phyloP scores from a whole-genome alignment of 2,113 vertebrate species.

The Crocuta crocuta region DNA sequence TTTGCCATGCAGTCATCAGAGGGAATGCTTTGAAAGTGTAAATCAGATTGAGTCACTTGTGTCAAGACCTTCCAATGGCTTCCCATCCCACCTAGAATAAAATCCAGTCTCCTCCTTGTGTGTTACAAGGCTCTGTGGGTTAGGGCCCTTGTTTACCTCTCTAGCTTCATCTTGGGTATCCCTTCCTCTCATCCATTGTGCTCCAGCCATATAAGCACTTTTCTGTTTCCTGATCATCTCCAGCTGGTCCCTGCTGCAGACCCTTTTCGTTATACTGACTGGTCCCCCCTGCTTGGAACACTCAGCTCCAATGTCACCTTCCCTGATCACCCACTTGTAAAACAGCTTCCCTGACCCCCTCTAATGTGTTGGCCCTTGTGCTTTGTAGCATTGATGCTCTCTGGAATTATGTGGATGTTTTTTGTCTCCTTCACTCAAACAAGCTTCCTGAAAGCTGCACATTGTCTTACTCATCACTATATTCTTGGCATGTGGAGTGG shows the following conservation, averaged over 20 bases:
- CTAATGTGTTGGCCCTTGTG: neutral
- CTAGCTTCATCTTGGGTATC: neutral
- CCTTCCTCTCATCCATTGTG: neutral
- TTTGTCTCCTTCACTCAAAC: neutral
- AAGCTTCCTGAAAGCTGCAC: neutral
- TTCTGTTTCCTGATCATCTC: neutral
- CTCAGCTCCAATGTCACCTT: neutral
- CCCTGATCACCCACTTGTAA: neutral
- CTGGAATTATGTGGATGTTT: neutral
- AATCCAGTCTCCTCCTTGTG: neutral
- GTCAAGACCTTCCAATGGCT: neutral
- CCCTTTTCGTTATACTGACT: neutral
- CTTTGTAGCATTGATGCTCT: neutral
- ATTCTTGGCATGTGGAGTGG: neutral
- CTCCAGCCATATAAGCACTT: neutral
- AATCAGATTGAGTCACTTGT: neutral
- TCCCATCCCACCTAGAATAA: neutral
- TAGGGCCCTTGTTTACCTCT: neutral
- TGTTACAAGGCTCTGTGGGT: neutral
- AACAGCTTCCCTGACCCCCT: neutral
- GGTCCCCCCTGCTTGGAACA: neutral
- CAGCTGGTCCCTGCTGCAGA: neutral
- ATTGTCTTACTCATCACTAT: neutral
- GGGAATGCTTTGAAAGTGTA: neutral
- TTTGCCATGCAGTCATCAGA: neutral